A percentile compares a stretch with the other conserved stretches of the same genome.
Conservation (phyloP, 2,888 invertebrate genomes). For the Drosophila mimica region DNA sequence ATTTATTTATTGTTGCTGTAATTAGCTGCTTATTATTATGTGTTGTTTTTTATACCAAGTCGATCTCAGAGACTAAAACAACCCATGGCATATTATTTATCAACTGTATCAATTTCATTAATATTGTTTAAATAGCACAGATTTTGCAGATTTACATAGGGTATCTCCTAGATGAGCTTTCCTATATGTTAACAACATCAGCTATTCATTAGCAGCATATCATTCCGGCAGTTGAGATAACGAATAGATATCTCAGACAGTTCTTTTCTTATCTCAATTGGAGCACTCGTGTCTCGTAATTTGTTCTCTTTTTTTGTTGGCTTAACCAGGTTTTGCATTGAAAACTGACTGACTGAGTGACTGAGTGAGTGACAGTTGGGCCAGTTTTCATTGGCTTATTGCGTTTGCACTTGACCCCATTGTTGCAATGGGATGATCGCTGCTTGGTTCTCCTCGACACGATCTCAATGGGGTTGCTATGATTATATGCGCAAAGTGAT, state of each 20-base stretch:
- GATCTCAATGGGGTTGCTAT: slow-evolving; percentile 30
- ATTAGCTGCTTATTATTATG: background rate
- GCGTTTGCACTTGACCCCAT: slow-evolving; percentile 50
- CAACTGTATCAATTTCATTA: background rate
- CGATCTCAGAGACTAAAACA: background rate
- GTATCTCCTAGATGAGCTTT: background rate
- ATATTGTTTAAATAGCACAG: too few species aligned
- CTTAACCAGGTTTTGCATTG: slow-evolving; percentile 26
- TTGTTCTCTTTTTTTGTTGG: slow-evolving; percentile 16
- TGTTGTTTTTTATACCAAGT: background rate
- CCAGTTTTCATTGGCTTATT: slow-evolving; percentile 7
- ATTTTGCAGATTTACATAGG: background rate
- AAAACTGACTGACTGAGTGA: background rate
- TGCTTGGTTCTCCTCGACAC: background rate
- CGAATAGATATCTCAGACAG: background rate
- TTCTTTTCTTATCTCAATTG: slow-evolving; percentile 27
- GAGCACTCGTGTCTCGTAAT: background rate
- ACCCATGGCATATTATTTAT: background rate
- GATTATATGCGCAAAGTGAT: slow-evolving; percentile 24
- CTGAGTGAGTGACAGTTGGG: slow-evolving; percentile 4
- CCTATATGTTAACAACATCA: background rate
- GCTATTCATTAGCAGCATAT: background rate
- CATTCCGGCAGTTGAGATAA: slow-evolving; percentile 1
- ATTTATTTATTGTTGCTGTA: background rate
- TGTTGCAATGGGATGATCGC: slow-evolving; percentile 18